A percentile compares a stretch with the other conserved stretches of the same genome.
phyloP scores from a whole-genome alignment of 1,140 invertebrate genomes.

The Neotoxoptera formosana region DNA sequence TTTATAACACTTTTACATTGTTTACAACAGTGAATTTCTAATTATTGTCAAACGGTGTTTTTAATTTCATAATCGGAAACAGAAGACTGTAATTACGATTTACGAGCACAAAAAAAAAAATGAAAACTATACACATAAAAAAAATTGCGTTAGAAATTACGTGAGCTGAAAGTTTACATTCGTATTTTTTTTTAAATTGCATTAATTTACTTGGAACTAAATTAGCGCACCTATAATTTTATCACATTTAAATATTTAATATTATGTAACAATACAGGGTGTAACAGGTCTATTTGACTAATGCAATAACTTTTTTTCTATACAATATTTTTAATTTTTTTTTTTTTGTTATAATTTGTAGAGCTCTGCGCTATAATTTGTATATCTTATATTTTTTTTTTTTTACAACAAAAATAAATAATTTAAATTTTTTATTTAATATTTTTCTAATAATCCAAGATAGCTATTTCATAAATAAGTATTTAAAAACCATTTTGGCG shows the following conservation, averaged over 20 bases:
- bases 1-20: neutral
- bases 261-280: neutral
- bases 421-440: no score
- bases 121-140: neutral
- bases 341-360: no score
- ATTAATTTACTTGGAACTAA: neutral
- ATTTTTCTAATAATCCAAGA: no score
- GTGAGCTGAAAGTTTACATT: neutral
- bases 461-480: no score
- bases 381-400: no score
- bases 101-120: neutral
- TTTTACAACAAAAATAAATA: no score
- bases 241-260: neutral
- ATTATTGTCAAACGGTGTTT: neutral
- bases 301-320: no score
- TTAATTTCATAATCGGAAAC: neutral
- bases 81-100: neutral
- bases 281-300: no score
- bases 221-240: neutral
- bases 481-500: no score
- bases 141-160: neutral
- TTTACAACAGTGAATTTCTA: neutral
- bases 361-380: no score
- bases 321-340: no score
- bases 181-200: no score